Evolutionary conservation across 2,888 invertebrate genomes (phyloP), one percentile per base, ranked within the genome.

Genomic region (Eulithis prunata): DNA sequence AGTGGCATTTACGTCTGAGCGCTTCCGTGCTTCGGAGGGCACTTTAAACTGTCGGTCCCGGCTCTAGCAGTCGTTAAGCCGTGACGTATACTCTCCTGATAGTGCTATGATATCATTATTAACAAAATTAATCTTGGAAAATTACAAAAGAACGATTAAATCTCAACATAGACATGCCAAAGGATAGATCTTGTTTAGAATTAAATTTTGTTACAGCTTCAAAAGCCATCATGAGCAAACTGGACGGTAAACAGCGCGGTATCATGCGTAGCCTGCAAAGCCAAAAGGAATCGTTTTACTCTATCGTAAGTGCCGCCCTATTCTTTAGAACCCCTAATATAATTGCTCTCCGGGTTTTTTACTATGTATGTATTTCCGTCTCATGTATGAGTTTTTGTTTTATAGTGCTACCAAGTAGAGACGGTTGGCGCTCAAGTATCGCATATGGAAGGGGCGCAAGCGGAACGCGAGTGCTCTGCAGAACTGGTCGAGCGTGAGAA

Each of bases 201-300:
- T 54, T 41, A 6, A 55, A 6, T 47, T 60, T 68, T 36, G 32
- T 85, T 79, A 21, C 78, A 89, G 93, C 93, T 7, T 87, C 87
- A 0, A 91, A 89, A 75, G 89, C 92, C 5, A 79, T 89, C 4
- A 88, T 90, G 79, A 81, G 78, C 70, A 93, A 94, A 71, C 70
- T 94, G 69, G 89, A 92, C 32, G 85, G 79, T 69, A 93, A 93
- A 71, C 90, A 93, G 60, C 82, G 80, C 3, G 80, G 78, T 14
- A 78, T 91, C n/a, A 89, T 94, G 73, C 93, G 88, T 64, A 89
- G 88, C 46, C 76, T 95, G n/a, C 88, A 89, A 74, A 89, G 78
- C 53, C 93, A 94, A 71, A 95, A 94, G 70, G 96, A 96, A 83
- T 85, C 93, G 0, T 86, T 94, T 8, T 96, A 96, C 73, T 87